Evolutionary conservation across 1,140 invertebrate genomes (phyloP).

Genomic region (Trichonephila clavata): DNA sequence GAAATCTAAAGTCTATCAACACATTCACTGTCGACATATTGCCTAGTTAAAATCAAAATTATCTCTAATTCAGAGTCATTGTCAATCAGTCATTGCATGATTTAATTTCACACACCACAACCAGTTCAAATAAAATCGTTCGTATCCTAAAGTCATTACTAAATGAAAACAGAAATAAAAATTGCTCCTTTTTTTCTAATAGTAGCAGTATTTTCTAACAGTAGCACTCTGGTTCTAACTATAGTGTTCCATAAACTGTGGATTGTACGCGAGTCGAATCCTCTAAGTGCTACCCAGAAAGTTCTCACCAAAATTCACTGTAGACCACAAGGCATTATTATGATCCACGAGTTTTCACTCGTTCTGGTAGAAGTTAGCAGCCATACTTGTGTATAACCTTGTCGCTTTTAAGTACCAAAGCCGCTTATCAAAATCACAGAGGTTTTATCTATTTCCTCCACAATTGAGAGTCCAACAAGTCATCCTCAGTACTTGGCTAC

Average conservation of each 20-base stretch:
- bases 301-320: neutral
- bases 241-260: neutral
- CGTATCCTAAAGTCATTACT: slow-evolving; percentile 23
- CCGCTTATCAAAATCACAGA: neutral
- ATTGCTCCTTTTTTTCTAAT: neutral
- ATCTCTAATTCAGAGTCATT: neutral
- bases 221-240: slow-evolving; percentile 30
- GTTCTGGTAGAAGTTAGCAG: neutral
- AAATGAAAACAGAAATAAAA: slow-evolving; percentile 7
- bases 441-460: neutral
- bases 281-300: slow-evolving; percentile 14
- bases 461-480: neutral
- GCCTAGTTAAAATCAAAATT: slow-evolving; percentile 34
- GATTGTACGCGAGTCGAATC: neutral
- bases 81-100: neutral
- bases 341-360: neutral
- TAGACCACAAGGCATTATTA: neutral
- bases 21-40: slow-evolving; percentile 22
- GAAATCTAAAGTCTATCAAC: slow-evolving; percentile 28
- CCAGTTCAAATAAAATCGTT: slow-evolving; percentile 7
- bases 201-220: slow-evolving; percentile 7
- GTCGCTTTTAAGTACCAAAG: slow-evolving; percentile 13
- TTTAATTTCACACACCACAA: neutral
- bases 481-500: slow-evolving; percentile 77
- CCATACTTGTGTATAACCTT: slow-evolving; percentile 18